A percentile compares a stretch with the other conserved stretches of the same genome.
These are phyloP conservation scores for Criorhina ranunculi DNA, from an alignment of 2,888 invertebrate species.

Conservation along the genomic window DNA sequence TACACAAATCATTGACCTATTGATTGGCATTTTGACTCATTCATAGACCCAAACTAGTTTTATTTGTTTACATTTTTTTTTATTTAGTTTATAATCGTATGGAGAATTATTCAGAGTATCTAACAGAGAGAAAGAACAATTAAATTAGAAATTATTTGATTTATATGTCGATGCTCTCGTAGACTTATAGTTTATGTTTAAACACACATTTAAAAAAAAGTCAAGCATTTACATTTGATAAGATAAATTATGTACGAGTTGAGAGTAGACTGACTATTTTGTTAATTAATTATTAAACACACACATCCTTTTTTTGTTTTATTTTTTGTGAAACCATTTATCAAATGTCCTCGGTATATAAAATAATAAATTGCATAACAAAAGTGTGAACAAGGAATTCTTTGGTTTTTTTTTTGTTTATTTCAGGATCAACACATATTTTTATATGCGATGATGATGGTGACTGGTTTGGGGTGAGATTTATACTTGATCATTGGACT, in stretches of 20 bases:
- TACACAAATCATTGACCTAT: conserved; percentile 70
- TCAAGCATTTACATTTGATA: not conserved
- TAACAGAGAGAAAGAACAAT: conserved; percentile 1
- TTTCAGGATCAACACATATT: conserved; percentile 20
- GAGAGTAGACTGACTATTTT: too few species aligned
- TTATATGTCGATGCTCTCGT: conserved; percentile 30
- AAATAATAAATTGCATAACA: conserved; percentile 6
- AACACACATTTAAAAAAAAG: not conserved
- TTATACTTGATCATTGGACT: conserved; percentile 8
- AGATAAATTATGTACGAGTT: not conserved
- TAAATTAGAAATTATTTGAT: conserved; percentile 32
- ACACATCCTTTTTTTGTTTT: not conserved
- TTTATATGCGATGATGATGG: conserved; percentile 10
- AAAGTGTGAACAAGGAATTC: not conserved
- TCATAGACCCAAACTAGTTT: conserved; percentile 61
- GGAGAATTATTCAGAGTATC: conserved; percentile 33
- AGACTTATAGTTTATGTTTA: conserved; percentile 4
- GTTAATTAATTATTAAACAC: too few species aligned
- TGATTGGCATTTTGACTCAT: conserved; percentile 56
- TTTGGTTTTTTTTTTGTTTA: not conserved
- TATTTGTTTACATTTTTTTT: conserved; percentile 61
- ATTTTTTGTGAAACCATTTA: not conserved
- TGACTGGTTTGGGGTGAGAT: conserved; percentile 12
- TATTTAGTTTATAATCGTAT: conserved; percentile 36
- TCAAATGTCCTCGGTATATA: not conserved